Conservation (phyloP, 2,888 invertebrate genomes). For the Melanargia galathea region DNA sequence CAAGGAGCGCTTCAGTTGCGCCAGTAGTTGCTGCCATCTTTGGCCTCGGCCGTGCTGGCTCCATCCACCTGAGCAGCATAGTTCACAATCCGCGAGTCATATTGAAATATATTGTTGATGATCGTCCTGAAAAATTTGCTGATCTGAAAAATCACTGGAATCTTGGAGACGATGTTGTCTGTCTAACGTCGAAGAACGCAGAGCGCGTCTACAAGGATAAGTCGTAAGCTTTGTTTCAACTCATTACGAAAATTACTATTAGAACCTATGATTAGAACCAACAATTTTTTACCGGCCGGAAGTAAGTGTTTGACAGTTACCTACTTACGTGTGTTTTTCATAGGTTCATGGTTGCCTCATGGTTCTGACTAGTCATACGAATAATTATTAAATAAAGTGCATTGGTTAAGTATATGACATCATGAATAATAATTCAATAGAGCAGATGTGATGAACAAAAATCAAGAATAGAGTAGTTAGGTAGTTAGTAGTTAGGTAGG, state of each 20-base stretch:
- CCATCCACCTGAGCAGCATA: conserved; percentile 81
- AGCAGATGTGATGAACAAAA: too few species aligned
- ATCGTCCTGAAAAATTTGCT: conserved; percentile 66
- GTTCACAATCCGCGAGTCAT: conserved; percentile 71
- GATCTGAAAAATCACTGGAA: conserved; percentile 77
- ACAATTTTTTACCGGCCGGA: too few species aligned
- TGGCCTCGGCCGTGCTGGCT: conserved; percentile 83
- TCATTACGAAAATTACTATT: neutral
- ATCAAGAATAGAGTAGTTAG: too few species aligned
- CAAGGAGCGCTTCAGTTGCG: conserved; percentile 46
- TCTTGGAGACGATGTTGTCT: conserved; percentile 65
- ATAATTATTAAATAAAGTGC: too few species aligned
- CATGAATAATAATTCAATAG: too few species aligned
- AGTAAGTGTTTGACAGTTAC: too few species aligned
- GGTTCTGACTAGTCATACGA: too few species aligned
- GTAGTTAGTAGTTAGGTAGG: too few species aligned
- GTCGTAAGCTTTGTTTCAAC: conserved; percentile 58
- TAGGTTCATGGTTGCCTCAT: too few species aligned
- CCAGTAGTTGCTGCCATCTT: conserved; percentile 79
- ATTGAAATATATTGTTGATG: conserved; percentile 82
- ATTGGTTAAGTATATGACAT: too few species aligned
- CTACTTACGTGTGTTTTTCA: too few species aligned
- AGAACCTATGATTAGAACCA: neutral
- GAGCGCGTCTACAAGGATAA: conserved; percentile 76
- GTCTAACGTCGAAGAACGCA: conserved; percentile 64